A percentile compares a stretch with the other conserved stretches of the same genome.
These are phyloP conservation scores for Takifugu ocellatus DNA, from an alignment of 2,797 vertebrate genomes.

Conservation along the genomic window DNA sequence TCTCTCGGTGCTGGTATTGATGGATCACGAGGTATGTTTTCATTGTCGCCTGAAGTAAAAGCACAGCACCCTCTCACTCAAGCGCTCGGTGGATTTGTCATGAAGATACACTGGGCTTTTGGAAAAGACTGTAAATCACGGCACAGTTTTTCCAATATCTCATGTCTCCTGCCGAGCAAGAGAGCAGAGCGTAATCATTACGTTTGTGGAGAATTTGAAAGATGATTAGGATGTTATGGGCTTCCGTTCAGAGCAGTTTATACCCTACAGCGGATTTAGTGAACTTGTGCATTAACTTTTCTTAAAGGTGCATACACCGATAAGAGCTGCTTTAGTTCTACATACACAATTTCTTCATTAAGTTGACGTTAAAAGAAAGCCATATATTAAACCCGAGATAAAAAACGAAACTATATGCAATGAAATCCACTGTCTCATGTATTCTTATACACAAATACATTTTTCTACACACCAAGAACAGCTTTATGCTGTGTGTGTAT, in stretches of 20 bases:
- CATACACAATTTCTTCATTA: no score
- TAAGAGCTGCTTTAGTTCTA: not conserved
- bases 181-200: conserved; percentile 27
- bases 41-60: conserved; percentile 55
- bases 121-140: conserved; percentile 63
- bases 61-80: conserved; percentile 40
- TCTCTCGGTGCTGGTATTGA: conserved; percentile 46
- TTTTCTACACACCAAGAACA: no score
- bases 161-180: conserved; percentile 41
- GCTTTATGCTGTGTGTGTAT: no score
- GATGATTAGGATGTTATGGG: conserved; percentile 40
- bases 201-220: conserved; percentile 31
- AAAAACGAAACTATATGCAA: no score
- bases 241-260: conserved; percentile 15
- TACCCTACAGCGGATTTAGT: conserved; percentile 10
- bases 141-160: conserved; percentile 58
- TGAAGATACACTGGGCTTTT: conserved; percentile 44
- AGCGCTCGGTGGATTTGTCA: conserved; percentile 61
- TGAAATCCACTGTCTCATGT: no score
- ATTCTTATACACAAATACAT: no score
- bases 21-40: conserved; percentile 52
- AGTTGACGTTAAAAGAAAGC: no score
- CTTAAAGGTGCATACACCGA: not conserved
- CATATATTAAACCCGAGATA: no score
- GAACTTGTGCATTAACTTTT: conserved; percentile 6